These are phyloP conservation scores for Loris lydekkerianus DNA, from an alignment of 2,797 vertebrate species.

Conservation along the genomic window DNA sequence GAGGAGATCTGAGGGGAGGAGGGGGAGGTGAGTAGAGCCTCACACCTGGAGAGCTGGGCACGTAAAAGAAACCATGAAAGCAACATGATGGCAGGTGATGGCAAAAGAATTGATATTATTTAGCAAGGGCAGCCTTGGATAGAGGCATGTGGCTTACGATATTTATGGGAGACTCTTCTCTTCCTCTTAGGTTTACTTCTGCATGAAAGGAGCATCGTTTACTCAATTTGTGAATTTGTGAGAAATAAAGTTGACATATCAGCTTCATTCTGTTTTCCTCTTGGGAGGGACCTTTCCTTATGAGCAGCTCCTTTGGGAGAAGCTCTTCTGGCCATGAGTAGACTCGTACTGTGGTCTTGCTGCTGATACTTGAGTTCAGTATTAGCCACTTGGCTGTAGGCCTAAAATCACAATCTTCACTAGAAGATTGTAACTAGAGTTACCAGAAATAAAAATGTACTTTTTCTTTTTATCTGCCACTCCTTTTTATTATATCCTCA, in stretches of 20 bases:
- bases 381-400: not conserved
- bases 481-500: not conserved
- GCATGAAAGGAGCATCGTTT: not conserved
- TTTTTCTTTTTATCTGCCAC: not conserved
- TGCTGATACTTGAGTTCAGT: not conserved
- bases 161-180: not conserved
- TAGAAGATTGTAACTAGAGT: no score
- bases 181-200: not conserved
- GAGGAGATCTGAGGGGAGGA: not conserved
- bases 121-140: not conserved
- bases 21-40: not conserved
- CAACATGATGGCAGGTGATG: not conserved
- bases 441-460: not conserved
- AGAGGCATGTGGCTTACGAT: rapidly evolving
- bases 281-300: not conserved
- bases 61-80: not conserved
- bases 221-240: not conserved
- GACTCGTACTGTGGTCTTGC: not conserved
- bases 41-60: not conserved
- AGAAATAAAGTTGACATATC: not conserved
- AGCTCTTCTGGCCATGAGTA: not conserved
- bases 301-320: not conserved
- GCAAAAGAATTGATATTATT: not conserved
- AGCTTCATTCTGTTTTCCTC: not conserved
- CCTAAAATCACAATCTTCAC: not conserved